Evolutionary conservation across 2,113 vertebrate genomes (phyloP).

Genomic region (Stigmatopora nigra): DNA sequence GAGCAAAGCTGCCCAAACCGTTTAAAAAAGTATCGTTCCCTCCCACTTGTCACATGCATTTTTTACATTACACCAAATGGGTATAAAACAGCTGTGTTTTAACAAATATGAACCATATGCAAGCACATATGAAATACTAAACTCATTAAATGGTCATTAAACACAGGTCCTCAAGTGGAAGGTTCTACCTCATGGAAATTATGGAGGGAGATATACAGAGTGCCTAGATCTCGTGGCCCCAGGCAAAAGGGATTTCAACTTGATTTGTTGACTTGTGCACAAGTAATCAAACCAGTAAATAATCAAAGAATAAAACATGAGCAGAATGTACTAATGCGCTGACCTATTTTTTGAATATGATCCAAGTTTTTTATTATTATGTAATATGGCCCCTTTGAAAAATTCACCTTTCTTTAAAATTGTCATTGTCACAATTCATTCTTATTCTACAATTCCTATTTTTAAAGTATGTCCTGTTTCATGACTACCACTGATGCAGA

Average conservation of each 20-base stretch:
- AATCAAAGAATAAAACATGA: neutral
- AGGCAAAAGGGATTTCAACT: neutral
- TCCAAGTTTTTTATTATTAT: neutral
- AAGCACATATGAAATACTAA: neutral
- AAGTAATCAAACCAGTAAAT: neutral
- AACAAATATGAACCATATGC: conserved; percentile 1
- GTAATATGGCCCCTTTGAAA: neutral
- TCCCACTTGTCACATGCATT: neutral
- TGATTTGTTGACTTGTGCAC: neutral
- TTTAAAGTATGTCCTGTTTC: conserved; percentile 30
- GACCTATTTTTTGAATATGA: conserved; percentile 25
- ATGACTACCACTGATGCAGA: conserved; percentile 36
- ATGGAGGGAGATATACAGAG: neutral
- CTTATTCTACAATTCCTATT: neutral
- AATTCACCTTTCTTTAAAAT: neutral
- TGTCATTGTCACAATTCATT: neutral
- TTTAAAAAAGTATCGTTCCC: neutral
- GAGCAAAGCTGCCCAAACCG: neutral
- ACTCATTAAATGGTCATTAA: neutral
- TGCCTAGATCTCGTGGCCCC: neutral
- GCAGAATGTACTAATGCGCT: conserved; percentile 5
- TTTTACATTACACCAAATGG: neutral
- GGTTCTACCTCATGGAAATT: neutral
- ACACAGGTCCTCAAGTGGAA: neutral
- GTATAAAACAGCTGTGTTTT: neutral